A percentile compares a stretch with the other conserved stretches of the same genome.
Conservation (phyloP, 2,797 vertebrate genomes). For the Hippocampus kuda region DNA sequence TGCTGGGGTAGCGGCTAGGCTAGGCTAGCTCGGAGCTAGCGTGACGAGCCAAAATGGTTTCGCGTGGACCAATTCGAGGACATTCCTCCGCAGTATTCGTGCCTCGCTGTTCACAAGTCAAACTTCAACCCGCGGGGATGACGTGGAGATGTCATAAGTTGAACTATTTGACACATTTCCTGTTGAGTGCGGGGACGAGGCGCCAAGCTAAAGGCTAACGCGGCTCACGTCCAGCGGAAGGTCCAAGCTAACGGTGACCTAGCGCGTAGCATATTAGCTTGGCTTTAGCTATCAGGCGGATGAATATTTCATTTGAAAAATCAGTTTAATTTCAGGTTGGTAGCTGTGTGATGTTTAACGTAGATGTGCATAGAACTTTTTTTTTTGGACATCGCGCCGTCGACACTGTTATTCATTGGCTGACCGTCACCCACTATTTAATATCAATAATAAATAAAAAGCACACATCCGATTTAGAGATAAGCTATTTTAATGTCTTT, state of each 20-base stretch:
- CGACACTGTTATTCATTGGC: background rate
- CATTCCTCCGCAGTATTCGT: slow-evolving; percentile 18
- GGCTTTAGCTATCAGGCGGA: background rate
- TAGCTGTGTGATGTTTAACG: background rate
- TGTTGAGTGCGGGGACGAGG: background rate
- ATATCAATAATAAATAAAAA: background rate
- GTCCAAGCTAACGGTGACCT: slow-evolving; percentile 18
- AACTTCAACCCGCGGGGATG: background rate
- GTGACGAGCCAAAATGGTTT: slow-evolving; percentile 31
- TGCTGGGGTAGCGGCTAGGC: background rate
- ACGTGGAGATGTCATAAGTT: background rate
- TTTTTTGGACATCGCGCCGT: background rate
- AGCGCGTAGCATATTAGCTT: slow-evolving; percentile 17
- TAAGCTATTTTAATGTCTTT: too few species aligned
- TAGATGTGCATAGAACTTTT: background rate
- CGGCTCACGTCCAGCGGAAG: background rate
- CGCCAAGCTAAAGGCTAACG: slow-evolving; percentile 6
- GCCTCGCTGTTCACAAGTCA: background rate
- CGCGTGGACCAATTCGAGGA: background rate
- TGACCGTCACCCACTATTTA: background rate
- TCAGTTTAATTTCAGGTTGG: background rate
- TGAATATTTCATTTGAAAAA: background rate
- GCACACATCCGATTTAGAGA: background rate
- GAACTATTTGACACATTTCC: background rate
- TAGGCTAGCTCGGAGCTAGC: slow-evolving; percentile 3